Conservation (phyloP, 2,113 vertebrate species). For the Cebidichthys violaceus region DNA sequence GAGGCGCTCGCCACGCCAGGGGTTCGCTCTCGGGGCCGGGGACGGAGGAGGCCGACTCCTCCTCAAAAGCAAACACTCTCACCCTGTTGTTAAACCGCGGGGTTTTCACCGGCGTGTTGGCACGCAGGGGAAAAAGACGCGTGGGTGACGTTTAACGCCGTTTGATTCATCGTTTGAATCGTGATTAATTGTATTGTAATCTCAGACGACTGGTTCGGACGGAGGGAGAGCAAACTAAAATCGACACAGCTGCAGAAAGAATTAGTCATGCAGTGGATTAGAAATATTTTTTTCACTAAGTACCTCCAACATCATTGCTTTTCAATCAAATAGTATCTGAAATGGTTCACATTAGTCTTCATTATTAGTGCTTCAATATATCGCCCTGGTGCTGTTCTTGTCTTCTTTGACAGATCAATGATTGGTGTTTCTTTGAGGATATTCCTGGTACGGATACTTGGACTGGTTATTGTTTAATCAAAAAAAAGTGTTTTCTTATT, state of each 20-base stretch:
- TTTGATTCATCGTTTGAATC: not conserved
- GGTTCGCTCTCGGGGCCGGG: conserved; percentile 9
- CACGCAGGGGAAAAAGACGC: not conserved
- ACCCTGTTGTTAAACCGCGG: conserved; percentile 21
- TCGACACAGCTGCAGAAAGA: not conserved
- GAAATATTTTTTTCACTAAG: not conserved
- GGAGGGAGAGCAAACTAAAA: not conserved
- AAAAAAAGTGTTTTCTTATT: not conserved
- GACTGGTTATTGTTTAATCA: not conserved
- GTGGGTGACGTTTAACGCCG: not conserved
- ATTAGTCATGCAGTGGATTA: not conserved
- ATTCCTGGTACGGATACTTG: not conserved
- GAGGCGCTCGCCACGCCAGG: conserved; percentile 49
- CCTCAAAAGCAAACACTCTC: conserved; percentile 38
- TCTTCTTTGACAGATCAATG: not conserved
- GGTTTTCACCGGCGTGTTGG: not conserved
- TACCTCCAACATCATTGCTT: not conserved
- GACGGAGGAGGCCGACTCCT: conserved; percentile 23
- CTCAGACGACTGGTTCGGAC: not conserved
- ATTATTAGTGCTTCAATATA: not conserved
- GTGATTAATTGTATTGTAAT: not conserved
- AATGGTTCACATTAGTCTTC: not conserved
- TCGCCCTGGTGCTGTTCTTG: not conserved
- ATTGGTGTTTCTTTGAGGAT: not conserved
- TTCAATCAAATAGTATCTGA: not conserved